Base-by-base conservation (phyloP, 1,140 invertebrate genomes). In the Nasonia longicornis region DNA sequence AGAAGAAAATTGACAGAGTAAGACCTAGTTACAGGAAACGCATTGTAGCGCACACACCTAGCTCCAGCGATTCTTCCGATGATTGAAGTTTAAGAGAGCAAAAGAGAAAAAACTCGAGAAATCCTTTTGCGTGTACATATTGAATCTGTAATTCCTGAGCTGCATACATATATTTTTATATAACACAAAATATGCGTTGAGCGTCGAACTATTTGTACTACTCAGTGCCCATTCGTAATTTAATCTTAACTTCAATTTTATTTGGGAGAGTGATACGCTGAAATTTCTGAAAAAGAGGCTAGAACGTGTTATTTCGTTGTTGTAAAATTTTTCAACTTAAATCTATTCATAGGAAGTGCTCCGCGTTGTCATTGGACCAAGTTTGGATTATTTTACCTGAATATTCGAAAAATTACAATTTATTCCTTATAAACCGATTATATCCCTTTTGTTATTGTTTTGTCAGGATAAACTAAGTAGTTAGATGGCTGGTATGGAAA, bases 131-230 rank as follows among this genome's bases (percentile, higher is more conserved):
- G 84, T 88, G 87, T 88, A 88, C 80, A 88, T 88, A 88, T 81
- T 84, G 73, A 85, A 88, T 86, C 85, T 88, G 87, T 88, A 87
- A 88, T 88, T 87, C 84, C 83, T 85, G 76, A 87, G 84, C 66
- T 87, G 88, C 45, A 45, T 71, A 29, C 38, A 77, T 81, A 81
- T 81, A 81, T 81, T 81, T 81, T 81, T 81, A 77, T 77, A 81
- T 71, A 77, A 63, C 52, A n/a, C 10, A 22, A 80, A 73, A n/a
- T 69, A 75, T 75, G 31, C 69, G 38, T 73, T 75, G 16, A 75
- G 11, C 74, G 64, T 69, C 26, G 67, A 74, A 69, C 29, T 48
- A 35, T n/a, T 70, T 35, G 3, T 52, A 20, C 11, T 76, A 64
- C 63, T 64, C 45, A 48, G n/a, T 52, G 75, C 64, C 22, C 63